These are phyloP conservation scores for Drosophila lacertosa DNA, from an alignment of 1,140 invertebrate species.

Conservation along the genomic window DNA sequence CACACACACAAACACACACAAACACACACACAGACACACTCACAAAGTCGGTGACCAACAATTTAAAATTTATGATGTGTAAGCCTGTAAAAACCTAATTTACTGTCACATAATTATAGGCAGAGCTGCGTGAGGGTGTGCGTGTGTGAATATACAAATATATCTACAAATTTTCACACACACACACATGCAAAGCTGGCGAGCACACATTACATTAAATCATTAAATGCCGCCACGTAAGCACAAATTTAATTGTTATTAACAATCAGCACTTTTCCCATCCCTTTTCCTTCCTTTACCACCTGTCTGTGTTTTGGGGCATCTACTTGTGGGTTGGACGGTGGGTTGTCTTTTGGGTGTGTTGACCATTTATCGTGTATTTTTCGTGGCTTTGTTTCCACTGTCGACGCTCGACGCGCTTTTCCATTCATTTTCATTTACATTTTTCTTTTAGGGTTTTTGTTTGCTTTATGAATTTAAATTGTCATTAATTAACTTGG, in stretches of 20 bases:
- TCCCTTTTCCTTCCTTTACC: neutral
- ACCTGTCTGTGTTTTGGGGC: neutral
- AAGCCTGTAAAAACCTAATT: constrained; percentile 80
- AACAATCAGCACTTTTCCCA: constrained; percentile 75
- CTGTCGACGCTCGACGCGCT: constrained; percentile 35
- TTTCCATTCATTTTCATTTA: constrained; percentile 81
- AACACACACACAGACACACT: constrained; percentile 20
- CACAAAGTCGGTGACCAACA: constrained; percentile 44
- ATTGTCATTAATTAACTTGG: constrained; percentile 80
- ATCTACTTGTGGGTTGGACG: neutral
- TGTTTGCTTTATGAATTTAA: constrained; percentile 83
- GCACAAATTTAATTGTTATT: constrained; percentile 82
- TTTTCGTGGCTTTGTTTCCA: constrained; percentile 65
- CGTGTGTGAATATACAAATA: constrained; percentile 56
- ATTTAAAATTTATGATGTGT: constrained; percentile 82
- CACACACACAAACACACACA: constrained; percentile 19
- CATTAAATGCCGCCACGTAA: constrained; percentile 80
- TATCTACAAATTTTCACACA: constrained; percentile 9
- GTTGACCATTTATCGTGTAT: constrained; percentile 45
- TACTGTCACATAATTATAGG: constrained; percentile 76
- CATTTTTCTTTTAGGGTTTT: constrained; percentile 71
- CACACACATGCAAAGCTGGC: constrained; percentile 2
- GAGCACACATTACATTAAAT: constrained; percentile 66
- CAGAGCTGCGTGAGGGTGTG: constrained; percentile 27
- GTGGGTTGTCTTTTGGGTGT: neutral